phyloP scores from a whole-genome alignment of 2,888 invertebrate genomes.

The Petrolisthes cinctipes region DNA sequence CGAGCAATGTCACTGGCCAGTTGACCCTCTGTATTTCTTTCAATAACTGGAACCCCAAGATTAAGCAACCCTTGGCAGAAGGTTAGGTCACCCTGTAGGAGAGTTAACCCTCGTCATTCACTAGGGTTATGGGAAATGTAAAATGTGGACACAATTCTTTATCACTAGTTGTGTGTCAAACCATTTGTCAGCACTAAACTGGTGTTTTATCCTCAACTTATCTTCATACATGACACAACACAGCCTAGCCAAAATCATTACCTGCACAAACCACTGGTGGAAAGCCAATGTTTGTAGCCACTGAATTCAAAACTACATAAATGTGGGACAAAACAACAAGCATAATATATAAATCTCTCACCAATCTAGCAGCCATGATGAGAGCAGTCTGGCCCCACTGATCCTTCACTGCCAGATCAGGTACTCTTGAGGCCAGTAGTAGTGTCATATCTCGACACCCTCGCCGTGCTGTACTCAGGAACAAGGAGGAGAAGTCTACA shows the following conservation, averaged over 20 bases:
- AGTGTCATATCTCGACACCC: slow-evolving; percentile 34
- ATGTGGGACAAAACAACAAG: neutral
- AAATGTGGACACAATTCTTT: too few species aligned
- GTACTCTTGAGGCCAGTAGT: slow-evolving; percentile 23
- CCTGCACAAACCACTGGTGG: too few species aligned
- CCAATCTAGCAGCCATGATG: slow-evolving; percentile 40
- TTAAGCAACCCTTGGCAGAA: slow-evolving; percentile 22
- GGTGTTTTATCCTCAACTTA: too few species aligned
- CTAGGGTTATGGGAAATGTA: too few species aligned
- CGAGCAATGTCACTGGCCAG: slow-evolving; percentile 6
- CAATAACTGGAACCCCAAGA: slow-evolving; percentile 16
- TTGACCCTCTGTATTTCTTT: slow-evolving; percentile 10
- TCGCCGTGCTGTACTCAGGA: slow-evolving; percentile 21
- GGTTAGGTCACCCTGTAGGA: slow-evolving; percentile 28
- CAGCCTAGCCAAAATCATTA: too few species aligned
- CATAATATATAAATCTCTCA: neutral
- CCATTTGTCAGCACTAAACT: too few species aligned
- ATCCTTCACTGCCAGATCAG: slow-evolving; percentile 23
- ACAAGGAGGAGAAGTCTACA: slow-evolving; percentile 11
- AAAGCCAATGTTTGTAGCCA: too few species aligned
- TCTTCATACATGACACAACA: too few species aligned
- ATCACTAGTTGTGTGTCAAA: too few species aligned
- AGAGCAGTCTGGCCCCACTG: slow-evolving; percentile 36
- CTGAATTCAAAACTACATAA: too few species aligned
- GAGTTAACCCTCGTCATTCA: neutral